Evolutionary conservation across 2,113 vertebrate species (phyloP).

Genomic region (Thermophis baileyi): DNA sequence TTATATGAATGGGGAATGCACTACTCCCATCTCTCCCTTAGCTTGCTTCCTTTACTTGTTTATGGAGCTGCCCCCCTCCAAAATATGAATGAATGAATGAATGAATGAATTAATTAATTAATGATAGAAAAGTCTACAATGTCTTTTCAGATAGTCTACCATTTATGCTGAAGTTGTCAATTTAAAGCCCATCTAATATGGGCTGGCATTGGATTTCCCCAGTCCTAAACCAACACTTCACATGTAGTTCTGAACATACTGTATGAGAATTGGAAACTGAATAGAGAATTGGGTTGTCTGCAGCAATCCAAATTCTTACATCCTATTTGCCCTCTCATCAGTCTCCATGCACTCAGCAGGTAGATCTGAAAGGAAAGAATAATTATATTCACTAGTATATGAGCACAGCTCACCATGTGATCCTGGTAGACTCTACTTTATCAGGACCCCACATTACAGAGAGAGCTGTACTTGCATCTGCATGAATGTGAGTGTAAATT

Average conservation of each 20-base stretch:
- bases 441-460: not conserved
- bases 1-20: not conserved
- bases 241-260: not conserved
- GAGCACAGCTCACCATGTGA: not conserved
- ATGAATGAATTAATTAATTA: not conserved
- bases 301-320: not conserved
- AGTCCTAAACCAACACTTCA: not conserved
- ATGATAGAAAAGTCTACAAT: not conserved
- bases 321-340: not conserved
- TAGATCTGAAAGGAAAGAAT: not conserved
- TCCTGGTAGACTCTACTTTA: not conserved
- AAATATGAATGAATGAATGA: not conserved
- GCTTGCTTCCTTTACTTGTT: not conserved
- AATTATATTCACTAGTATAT: not conserved
- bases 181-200: not conserved
- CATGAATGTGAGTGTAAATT: not conserved
- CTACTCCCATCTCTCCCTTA: not conserved
- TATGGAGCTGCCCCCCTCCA: not conserved
- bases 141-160: not conserved
- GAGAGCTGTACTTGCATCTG: not conserved
- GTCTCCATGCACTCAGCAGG: not conserved
- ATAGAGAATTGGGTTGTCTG: not conserved
- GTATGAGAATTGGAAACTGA: not conserved
- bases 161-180: not conserved
- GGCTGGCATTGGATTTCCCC: not conserved